Evolutionary conservation across 2,888 invertebrate genomes (phyloP).

Genomic region (Hemicrepidius hirtus): DNA sequence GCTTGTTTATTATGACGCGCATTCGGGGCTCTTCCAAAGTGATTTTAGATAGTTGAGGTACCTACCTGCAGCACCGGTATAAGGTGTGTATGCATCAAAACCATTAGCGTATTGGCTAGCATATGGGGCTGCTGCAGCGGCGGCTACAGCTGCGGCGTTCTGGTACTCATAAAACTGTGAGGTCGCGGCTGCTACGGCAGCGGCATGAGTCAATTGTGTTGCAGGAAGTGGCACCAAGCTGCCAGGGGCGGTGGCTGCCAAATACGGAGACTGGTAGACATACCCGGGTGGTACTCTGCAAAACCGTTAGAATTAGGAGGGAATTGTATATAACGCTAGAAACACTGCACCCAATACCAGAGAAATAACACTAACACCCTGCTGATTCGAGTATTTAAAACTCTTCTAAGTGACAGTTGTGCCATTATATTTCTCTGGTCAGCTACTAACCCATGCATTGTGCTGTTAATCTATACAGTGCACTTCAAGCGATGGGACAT

Average conservation of each 20-base stretch:
- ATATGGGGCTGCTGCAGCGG: constrained; percentile 81
- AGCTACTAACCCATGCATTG: constrained; percentile 60
- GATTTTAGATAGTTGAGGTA: constrained; percentile 61
- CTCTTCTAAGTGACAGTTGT: constrained; percentile 41
- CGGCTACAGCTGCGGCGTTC: constrained; percentile 79
- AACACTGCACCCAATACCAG: constrained; percentile 71
- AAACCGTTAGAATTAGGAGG: constrained; percentile 30
- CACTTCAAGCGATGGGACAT: constrained; percentile 57
- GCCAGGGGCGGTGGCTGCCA: constrained; percentile 78
- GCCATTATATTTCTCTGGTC: constrained; percentile 58
- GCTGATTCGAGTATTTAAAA: constrained; percentile 33
- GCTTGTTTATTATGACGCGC: too few species aligned
- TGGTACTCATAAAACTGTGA: constrained; percentile 90
- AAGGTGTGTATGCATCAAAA: constrained; percentile 81
- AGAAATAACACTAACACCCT: constrained; percentile 59
- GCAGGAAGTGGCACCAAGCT: constrained; percentile 81
- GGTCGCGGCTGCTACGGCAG: constrained; percentile 85
- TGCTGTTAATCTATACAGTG: constrained; percentile 60
- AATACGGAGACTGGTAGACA: constrained; percentile 84
- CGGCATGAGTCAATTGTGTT: constrained; percentile 81
- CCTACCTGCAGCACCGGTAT: constrained; percentile 82
- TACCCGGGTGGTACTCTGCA: constrained; percentile 76
- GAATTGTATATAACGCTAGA: constrained; percentile 27
- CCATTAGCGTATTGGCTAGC: constrained; percentile 82
- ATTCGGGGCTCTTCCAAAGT: background rate